These are phyloP conservation scores for Cylas formicarius DNA, from an alignment of 1,140 invertebrate genomes.

Conservation along the genomic window DNA sequence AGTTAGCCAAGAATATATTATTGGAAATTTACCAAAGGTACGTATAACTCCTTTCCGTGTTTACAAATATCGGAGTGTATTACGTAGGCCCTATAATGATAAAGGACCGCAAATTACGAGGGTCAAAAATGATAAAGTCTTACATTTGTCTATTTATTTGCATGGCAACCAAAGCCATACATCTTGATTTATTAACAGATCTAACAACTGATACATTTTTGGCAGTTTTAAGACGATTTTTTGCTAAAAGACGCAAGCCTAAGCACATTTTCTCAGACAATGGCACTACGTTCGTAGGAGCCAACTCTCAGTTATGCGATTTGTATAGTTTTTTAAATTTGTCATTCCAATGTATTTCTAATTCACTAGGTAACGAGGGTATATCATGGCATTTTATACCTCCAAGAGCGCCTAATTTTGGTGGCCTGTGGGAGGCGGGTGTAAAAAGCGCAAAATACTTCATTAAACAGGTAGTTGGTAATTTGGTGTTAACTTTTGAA, in stretches of 20 bases:
- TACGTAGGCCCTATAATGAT: conserved; percentile 37
- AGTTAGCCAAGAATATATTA: conserved; percentile 11
- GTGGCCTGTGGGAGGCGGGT: no score
- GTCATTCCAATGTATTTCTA: no score
- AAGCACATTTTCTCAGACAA: conserved; percentile 30
- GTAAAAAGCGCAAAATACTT: no score
- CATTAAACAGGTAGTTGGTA: no score
- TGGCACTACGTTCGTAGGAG: conserved; percentile 37
- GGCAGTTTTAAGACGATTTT: conserved; percentile 30
- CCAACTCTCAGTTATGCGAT: no score
- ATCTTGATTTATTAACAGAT: conserved; percentile 29
- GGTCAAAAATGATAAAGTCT: conserved; percentile 27
- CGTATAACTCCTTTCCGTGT: conserved; percentile 17
- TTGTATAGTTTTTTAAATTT: no score
- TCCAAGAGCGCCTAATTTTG: conserved; percentile 36
- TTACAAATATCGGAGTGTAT: conserved; percentile 33
- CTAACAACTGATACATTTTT: conserved; percentile 27
- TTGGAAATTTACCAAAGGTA: conserved; percentile 25
- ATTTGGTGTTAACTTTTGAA: no score
- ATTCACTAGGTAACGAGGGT: no score
- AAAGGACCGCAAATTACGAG: conserved; percentile 24
- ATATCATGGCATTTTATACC: no score
- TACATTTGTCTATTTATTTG: conserved; percentile 20
- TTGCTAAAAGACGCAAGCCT: conserved; percentile 26
- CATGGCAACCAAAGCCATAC: conserved; percentile 24